Conservation (phyloP, 2,113 vertebrate species). For the Menidia beryllina region DNA sequence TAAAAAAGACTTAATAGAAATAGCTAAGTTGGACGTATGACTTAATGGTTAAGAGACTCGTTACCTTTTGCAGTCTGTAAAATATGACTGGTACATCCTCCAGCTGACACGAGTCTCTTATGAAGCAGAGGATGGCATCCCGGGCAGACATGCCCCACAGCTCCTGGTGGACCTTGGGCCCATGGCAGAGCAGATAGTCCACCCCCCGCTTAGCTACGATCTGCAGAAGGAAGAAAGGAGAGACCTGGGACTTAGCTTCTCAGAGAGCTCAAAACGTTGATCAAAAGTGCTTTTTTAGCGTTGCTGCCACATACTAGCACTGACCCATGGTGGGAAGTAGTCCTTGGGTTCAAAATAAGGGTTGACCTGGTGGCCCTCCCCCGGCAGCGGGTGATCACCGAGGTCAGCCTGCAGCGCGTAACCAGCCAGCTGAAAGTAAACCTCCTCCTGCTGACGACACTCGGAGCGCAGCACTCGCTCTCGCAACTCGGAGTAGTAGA, state of each 20-base stretch:
- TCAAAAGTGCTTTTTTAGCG: neutral
- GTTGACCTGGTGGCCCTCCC: slow-evolving; percentile 57
- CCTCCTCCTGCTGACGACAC: slow-evolving; percentile 89
- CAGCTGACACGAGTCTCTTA: slow-evolving; percentile 88
- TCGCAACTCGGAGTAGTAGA: slow-evolving; percentile 89
- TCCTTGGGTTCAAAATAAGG: slow-evolving; percentile 89
- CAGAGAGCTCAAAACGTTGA: neutral
- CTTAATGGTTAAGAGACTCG: slow-evolving; percentile 5
- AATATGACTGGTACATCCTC: slow-evolving; percentile 92
- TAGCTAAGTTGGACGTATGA: neutral
- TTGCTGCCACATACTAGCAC: slow-evolving; percentile 30
- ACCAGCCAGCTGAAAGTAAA: slow-evolving; percentile 91
- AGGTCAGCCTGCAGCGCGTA: slow-evolving; percentile 90
- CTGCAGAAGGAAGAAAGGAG: slow-evolving; percentile 61
- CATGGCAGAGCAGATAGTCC: slow-evolving; percentile 87
- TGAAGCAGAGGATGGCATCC: slow-evolving; percentile 86
- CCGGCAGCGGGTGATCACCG: slow-evolving; percentile 79
- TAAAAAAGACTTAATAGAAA: too few relatives aligned
- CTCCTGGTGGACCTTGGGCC: slow-evolving; percentile 88
- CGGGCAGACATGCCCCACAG: slow-evolving; percentile 85
- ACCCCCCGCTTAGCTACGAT: slow-evolving; percentile 88
- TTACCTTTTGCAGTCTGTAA: slow-evolving; percentile 91
- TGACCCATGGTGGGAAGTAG: slow-evolving; percentile 93
- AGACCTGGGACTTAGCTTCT: neutral
- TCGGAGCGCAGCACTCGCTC: slow-evolving; percentile 88